Percentiles rank a stretch among this genome's conserved stretches.
These are phyloP conservation scores for Garrulus glandarius DNA, from an alignment of 2,797 vertebrate species.

Conservation along the genomic window DNA sequence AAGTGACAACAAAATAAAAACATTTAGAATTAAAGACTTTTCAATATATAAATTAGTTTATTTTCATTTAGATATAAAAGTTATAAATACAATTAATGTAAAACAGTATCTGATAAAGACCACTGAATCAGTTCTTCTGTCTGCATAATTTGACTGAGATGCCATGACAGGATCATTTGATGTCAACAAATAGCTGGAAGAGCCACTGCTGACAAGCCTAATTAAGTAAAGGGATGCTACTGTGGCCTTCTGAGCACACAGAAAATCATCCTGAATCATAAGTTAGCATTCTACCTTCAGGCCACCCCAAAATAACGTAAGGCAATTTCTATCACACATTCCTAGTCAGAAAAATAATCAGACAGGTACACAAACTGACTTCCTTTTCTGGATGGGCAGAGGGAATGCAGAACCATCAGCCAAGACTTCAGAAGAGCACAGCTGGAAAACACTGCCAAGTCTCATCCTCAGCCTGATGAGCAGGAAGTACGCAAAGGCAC, in stretches of 20 bases:
- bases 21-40: background rate
- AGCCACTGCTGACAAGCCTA: background rate
- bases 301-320: background rate
- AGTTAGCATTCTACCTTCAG: background rate
- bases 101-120: conserved; percentile 28
- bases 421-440: background rate
- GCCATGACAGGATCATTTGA: background rate
- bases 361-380: background rate
- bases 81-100: conserved; percentile 70
- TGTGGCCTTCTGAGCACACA: background rate
- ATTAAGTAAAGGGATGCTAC: background rate
- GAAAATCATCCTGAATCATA: background rate
- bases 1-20: background rate
- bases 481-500: conserved; percentile 8
- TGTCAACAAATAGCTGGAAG: background rate
- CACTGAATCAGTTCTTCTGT: background rate
- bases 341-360: background rate
- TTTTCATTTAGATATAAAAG: conserved; percentile 71
- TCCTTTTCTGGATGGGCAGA: background rate
- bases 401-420: background rate
- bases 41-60: conserved; percentile 74
- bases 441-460: background rate
- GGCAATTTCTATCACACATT: background rate
- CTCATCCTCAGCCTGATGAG: background rate
- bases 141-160: background rate